Evolutionary conservation across 2,888 invertebrate species (phyloP), one percentile per base, ranked within the genome.

Genomic region (Phrixothrix hirtus): DNA sequence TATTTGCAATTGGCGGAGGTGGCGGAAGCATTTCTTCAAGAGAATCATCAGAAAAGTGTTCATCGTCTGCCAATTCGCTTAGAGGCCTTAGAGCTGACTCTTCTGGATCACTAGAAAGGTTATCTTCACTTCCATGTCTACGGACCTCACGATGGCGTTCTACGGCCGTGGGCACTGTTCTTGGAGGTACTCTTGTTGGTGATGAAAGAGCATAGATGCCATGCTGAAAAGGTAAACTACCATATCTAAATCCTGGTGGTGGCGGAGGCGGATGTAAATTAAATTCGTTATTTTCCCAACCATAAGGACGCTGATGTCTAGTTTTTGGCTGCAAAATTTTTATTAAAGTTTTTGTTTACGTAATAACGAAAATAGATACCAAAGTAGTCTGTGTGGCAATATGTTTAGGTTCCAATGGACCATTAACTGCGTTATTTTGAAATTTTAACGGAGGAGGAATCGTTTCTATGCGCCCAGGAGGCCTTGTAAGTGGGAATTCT

Each of bases 21-120:
- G 86, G 86, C 29, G 86, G 87, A 61, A 87, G 79, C 66, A 84
- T 79, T 69, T 88, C 89, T 74, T 92, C 91, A 58, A 90, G 75
- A 11, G 91, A 92, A 75, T 92, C 91, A 73, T 92, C 91, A 14
- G 90, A 91, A 74, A 90, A 90, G 67, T 86, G 85, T 57, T 83
- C 83, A 57, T 82, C 81, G 63, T 78, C 81, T 55, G 79, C 81
- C 56, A 70, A 47, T 59, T 74, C 74, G 46, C 73, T 72, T 36
- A 73, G 59, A 30, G 74, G 72, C 39, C 72, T 61, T 50, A 71
- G 59, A 46, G 59, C 64, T 2, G 61, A 55, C 39, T 71, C 73
- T 47, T 75, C 74, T 48, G 72, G 56, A 52, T 75, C 75, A 48
- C 73, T 68, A 15, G 73, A 71, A 21, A 74, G 66, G 60, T 73